Evolutionary conservation across 2,113 vertebrate species (phyloP).

Genomic region (Pedionomus torquatus): DNA sequence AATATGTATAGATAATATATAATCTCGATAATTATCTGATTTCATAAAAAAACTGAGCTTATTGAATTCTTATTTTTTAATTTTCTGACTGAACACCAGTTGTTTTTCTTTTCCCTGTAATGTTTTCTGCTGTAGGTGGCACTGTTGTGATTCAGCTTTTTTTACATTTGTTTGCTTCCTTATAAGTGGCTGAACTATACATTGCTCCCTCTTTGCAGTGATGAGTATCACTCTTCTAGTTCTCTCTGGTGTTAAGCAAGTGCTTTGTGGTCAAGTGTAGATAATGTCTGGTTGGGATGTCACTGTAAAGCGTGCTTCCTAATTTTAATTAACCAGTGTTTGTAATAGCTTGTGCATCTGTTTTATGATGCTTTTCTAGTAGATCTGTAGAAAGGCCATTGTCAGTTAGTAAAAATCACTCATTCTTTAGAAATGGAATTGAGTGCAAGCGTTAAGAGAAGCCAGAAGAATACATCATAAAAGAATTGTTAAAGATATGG

Average conservation of each 20-base stretch:
- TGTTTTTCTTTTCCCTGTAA: not conserved
- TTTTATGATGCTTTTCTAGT: not conserved
- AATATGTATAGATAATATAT: no score
- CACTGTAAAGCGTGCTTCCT: slow-evolving; percentile 15
- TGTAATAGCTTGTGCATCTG: not conserved
- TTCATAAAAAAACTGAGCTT: no score
- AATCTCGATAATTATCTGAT: no score
- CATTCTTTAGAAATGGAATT: slow-evolving; percentile 10
- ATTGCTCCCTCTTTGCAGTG: slow-evolving; percentile 65
- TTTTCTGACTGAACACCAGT: not conserved
- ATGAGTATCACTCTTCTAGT: slow-evolving; percentile 73
- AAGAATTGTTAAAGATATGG: not conserved
- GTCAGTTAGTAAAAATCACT: slow-evolving; percentile 26
- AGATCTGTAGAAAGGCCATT: not conserved
- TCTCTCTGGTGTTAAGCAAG: slow-evolving; percentile 58
- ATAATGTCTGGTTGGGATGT: slow-evolving; percentile 53
- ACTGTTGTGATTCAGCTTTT: slow-evolving; percentile 61
- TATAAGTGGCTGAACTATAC: slow-evolving; percentile 72
- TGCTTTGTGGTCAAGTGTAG: slow-evolving; percentile 74
- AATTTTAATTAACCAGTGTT: slow-evolving; percentile 41
- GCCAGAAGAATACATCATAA: not conserved
- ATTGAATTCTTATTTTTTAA: not conserved
- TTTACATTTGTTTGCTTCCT: slow-evolving; percentile 72
- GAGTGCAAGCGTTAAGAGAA: not conserved
- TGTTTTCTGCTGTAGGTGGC: slow-evolving; percentile 68